These are phyloP conservation scores for Neopelma chrysocephalum DNA, from an alignment of 2,797 vertebrate species.

Conservation along the genomic window DNA sequence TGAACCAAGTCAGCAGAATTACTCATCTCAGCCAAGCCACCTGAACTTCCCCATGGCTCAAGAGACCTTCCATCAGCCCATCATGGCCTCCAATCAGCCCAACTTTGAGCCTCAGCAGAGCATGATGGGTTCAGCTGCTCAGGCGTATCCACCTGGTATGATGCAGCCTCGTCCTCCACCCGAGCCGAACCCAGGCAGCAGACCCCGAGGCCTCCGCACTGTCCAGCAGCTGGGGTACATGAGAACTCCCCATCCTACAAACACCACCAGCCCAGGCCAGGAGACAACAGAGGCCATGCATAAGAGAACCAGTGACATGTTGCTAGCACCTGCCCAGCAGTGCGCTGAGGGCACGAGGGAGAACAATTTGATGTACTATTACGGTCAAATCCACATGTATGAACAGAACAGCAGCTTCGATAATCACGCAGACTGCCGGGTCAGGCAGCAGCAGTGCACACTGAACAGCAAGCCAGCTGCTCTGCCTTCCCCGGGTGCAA, in stretches of 20 bases:
- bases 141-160: slow-evolving; percentile 69
- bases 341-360: slow-evolving; percentile 65
- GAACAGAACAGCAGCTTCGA: slow-evolving; percentile 80
- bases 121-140: slow-evolving; percentile 29
- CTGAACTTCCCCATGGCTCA: slow-evolving; percentile 60
- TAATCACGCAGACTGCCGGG: slow-evolving; percentile 72
- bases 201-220: slow-evolving; percentile 76
- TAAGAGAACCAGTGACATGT: slow-evolving; percentile 74
- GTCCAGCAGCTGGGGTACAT: slow-evolving; percentile 80
- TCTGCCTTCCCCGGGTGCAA: slow-evolving; percentile 88
- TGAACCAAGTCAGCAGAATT: slow-evolving; percentile 76
- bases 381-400: slow-evolving; percentile 91
- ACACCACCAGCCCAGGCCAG: slow-evolving; percentile 66
- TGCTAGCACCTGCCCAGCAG: slow-evolving; percentile 59
- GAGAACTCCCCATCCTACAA: slow-evolving; percentile 72
- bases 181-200: slow-evolving; percentile 79
- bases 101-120: slow-evolving; percentile 78
- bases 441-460: slow-evolving; percentile 61
- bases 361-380: slow-evolving; percentile 82
- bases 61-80: slow-evolving; percentile 73
- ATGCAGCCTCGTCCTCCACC: slow-evolving; percentile 88
- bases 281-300: slow-evolving; percentile 82
- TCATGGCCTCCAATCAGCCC: slow-evolving; percentile 77
- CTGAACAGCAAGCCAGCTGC: slow-evolving; percentile 71
- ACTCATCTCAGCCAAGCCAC: slow-evolving; percentile 74